Percentiles rank a stretch among this genome's conserved stretches.
phyloP scores from a whole-genome alignment of 2,888 invertebrate genomes.

The Polyommatus icarus region DNA sequence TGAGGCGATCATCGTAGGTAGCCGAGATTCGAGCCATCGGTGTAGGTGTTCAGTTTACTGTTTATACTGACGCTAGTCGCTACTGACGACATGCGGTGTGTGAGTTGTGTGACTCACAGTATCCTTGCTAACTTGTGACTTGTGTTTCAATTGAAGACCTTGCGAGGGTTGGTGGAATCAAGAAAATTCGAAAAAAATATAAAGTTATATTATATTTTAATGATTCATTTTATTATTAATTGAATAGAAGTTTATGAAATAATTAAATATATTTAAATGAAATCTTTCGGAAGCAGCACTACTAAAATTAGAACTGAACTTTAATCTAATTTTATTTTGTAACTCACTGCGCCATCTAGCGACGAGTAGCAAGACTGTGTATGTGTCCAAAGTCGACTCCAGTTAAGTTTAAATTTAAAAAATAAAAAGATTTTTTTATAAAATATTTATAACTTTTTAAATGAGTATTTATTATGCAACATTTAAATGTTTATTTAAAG shows the following conservation, averaged over 20 bases:
- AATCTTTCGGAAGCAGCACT: background rate
- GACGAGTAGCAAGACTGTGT: slow-evolving; percentile 52
- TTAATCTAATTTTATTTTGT: background rate
- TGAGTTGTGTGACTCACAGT: background rate
- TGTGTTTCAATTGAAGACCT: background rate
- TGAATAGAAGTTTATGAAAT: no score
- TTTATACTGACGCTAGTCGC: background rate
- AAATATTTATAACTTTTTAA: background rate
- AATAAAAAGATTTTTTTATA: background rate
- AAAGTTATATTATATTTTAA: no score
- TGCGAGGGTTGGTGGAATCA: no score
- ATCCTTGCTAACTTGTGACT: background rate
- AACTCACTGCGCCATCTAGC: slow-evolving; percentile 56
- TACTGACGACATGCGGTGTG: background rate
- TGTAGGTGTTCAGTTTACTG: background rate
- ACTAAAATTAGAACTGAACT: background rate
- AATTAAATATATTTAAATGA: background rate
- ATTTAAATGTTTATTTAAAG: background rate
- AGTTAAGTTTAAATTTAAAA: no score
- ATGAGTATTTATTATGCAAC: background rate
- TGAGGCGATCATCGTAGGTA: background rate
- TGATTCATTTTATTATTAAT: no score
- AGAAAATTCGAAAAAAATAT: no score
- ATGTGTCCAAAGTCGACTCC: no score
- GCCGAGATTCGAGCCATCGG: background rate